A percentile compares a stretch with the other conserved stretches of the same genome.
These are phyloP conservation scores for Machimus atricapillus DNA, from an alignment of 2,888 invertebrate genomes.

Conservation along the genomic window DNA sequence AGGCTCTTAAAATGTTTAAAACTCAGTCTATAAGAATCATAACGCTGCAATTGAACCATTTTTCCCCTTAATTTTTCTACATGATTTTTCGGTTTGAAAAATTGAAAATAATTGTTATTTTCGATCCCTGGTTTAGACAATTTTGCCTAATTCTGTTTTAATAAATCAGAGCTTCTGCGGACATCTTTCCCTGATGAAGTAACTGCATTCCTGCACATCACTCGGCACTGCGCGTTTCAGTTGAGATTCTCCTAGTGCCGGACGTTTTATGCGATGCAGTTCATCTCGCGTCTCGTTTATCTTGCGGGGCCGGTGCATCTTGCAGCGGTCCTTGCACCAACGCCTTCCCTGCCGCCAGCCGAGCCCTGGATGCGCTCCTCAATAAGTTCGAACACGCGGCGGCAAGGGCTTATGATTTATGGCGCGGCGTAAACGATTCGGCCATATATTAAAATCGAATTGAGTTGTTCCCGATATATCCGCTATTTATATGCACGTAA, in stretches of 20 bases:
- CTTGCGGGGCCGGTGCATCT: not conserved
- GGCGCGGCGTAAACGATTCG: slow-evolving; percentile 22
- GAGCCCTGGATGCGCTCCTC: slow-evolving; percentile 6
- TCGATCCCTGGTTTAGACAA: not conserved
- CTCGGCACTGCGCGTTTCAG: not conserved
- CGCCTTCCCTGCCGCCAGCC: not conserved
- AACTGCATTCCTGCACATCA: slow-evolving; percentile 22
- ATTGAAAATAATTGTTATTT: no score
- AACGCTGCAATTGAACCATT: no score
- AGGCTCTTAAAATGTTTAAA: no score
- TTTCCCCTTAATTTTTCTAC: no score
- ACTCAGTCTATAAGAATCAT: no score
- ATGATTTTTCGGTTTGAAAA: no score
- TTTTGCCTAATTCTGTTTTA: not conserved
- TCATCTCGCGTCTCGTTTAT: not conserved
- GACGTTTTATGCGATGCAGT: not conserved
- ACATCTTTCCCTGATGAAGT: not conserved
- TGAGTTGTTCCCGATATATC: slow-evolving; percentile 36
- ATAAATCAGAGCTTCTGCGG: slow-evolving; percentile 36
- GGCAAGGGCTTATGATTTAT: slow-evolving; percentile 40
- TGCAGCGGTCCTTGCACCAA: not conserved
- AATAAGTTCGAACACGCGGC: slow-evolving; percentile 30
- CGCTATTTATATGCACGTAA: slow-evolving; percentile 38
- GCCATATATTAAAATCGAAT: slow-evolving; percentile 40
- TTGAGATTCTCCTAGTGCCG: not conserved